Percentiles rank a stretch among this genome's conserved stretches.
These are phyloP conservation scores for Caenorhabditis remanei DNA, from an alignment of 1,140 invertebrate genomes.

Conservation along the genomic window DNA sequence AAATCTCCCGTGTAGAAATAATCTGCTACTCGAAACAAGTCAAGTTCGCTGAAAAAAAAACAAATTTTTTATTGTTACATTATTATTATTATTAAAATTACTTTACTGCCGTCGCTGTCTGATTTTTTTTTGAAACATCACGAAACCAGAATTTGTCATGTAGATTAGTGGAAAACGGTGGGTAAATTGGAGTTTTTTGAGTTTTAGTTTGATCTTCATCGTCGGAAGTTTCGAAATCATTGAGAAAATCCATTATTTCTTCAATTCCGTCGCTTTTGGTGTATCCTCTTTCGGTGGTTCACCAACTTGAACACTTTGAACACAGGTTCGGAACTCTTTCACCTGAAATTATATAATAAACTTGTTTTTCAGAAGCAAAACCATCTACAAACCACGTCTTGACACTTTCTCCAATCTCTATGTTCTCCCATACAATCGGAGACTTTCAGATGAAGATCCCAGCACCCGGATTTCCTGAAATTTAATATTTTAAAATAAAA, in stretches of 20 bases:
- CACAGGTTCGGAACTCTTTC: conserved; percentile 37
- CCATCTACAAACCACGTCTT: conserved; percentile 35
- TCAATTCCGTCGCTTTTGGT: not conserved
- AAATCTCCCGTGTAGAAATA: not conserved
- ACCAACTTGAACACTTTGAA: conserved; percentile 45
- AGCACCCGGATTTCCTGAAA: conserved; percentile 62
- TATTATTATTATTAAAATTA: not conserved
- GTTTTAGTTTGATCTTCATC: not conserved
- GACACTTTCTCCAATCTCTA: conserved; percentile 64
- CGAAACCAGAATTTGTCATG: conserved; percentile 36
- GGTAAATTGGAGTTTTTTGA: conserved; percentile 18
- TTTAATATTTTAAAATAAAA: not conserved
- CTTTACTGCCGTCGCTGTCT: conserved; percentile 24
- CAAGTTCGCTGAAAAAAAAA: conserved; percentile 15
- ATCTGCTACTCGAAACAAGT: conserved; percentile 34
- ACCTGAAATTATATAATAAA: not conserved
- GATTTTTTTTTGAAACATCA: conserved; percentile 23
- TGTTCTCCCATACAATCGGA: conserved; percentile 65
- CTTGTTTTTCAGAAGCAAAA: not conserved
- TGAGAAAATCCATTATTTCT: conserved; percentile 37
- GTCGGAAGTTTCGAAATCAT: conserved; percentile 35
- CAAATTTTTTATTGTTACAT: not conserved
- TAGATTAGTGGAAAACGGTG: conserved; percentile 5
- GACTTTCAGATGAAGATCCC: conserved; percentile 61
- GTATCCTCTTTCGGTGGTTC: conserved; percentile 4